Conservation (phyloP, 2,888 invertebrate genomes). For the Ramazzottius varieornatus region DNA sequence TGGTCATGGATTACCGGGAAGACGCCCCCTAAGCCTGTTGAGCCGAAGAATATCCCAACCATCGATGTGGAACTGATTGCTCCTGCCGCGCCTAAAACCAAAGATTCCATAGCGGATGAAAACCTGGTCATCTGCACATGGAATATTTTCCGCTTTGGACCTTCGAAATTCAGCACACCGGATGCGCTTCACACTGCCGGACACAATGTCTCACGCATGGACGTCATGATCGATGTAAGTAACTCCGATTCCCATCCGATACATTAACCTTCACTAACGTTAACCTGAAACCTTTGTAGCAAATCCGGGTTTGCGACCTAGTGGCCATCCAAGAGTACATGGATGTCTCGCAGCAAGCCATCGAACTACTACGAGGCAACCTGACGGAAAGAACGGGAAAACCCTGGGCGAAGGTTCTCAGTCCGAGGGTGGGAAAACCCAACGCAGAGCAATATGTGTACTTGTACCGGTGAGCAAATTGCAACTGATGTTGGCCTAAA, state of each 20-base stretch:
- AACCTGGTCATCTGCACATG: not conserved
- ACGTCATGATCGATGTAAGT: not conserved
- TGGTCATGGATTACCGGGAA: too few relatives aligned
- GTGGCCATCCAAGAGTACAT: not conserved
- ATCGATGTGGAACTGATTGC: too few relatives aligned
- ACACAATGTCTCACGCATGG: not conserved
- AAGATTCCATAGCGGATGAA: too few relatives aligned
- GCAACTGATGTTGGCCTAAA: not conserved
- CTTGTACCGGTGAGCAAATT: not conserved
- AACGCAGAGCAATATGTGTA: not conserved
- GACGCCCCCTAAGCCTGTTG: too few relatives aligned
- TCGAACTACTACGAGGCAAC: not conserved
- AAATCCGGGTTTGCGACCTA: not conserved
- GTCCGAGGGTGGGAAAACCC: not conserved
- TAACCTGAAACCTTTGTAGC: too few relatives aligned
- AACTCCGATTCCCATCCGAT: not conserved
- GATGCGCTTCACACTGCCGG: not conserved
- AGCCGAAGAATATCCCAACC: too few relatives aligned
- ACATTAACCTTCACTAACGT: not conserved
- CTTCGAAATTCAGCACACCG: not conserved
- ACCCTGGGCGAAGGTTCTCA: not conserved
- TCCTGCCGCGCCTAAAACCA: too few relatives aligned
- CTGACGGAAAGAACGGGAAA: not conserved
- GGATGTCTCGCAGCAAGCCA: not conserved
- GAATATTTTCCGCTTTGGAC: conserved; percentile 3